These are phyloP conservation scores for Argyrosomus regius DNA, from an alignment of 2,797 vertebrate genomes.

Conservation along the genomic window DNA sequence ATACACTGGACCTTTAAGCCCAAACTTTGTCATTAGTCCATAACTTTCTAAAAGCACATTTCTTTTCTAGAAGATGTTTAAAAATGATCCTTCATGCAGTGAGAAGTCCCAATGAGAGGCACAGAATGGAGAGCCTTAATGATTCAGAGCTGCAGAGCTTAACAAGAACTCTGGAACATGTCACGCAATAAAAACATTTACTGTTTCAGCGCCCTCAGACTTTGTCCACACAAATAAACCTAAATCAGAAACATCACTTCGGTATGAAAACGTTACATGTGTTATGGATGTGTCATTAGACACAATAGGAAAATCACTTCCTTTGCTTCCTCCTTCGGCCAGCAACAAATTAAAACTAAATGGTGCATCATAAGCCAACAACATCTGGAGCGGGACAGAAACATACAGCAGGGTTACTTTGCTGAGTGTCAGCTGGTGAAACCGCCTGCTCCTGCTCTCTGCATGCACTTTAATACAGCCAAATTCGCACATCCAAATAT, in stretches of 20 bases:
- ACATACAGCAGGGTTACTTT: not conserved
- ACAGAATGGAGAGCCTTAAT: not conserved
- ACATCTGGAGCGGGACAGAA: not conserved
- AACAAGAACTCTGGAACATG: too few relatives aligned
- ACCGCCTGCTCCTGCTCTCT: not conserved
- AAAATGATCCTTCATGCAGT: not conserved
- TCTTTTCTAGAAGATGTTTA: not conserved
- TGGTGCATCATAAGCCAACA: not conserved
- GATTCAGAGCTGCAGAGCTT: too few relatives aligned
- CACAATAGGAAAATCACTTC: not conserved
- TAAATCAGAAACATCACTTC: not conserved
- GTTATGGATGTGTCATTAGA: not conserved
- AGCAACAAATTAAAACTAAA: not conserved
- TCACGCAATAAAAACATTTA: not conserved
- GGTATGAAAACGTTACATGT: not conserved
- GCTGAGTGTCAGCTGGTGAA: not conserved
- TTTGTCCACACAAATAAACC: not conserved
- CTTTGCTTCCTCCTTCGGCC: not conserved
- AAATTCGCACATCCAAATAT: not conserved
- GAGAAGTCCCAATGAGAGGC: not conserved
- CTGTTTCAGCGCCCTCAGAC: not conserved
- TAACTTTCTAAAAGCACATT: constrained; percentile 4
- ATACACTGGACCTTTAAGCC: not conserved
- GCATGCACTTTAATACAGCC: not conserved
- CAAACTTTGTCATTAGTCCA: not conserved